A percentile compares a stretch with the other conserved stretches of the same genome.
phyloP scores from a whole-genome alignment of 2,888 invertebrate species.

The Syrphus vitripennis region DNA sequence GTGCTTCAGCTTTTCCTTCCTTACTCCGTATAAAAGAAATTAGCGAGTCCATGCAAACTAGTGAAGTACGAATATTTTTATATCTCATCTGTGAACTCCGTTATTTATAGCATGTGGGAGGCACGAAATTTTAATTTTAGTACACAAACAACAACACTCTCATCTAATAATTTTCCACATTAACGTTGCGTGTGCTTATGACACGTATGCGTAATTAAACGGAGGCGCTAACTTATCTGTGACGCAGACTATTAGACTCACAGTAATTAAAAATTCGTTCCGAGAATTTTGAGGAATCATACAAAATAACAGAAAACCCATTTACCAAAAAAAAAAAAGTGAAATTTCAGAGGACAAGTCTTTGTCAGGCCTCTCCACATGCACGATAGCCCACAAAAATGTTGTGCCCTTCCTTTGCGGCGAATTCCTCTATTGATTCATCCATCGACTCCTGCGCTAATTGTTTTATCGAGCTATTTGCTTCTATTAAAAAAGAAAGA shows the following conservation, averaged over 20 bases:
- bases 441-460: slow-evolving; percentile 71
- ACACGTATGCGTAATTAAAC: slow-evolving; percentile 60
- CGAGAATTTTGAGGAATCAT: slow-evolving; percentile 1
- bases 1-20: background rate
- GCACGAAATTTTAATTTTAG: background rate
- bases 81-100: background rate
- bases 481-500: slow-evolving; percentile 66
- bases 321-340: background rate
- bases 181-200: slow-evolving; percentile 54
- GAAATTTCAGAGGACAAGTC: background rate
- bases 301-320: background rate
- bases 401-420: slow-evolving; percentile 72
- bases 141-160: slow-evolving; percentile 5
- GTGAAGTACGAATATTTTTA: background rate
- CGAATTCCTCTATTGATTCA: slow-evolving; percentile 69
- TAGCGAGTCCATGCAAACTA: background rate
- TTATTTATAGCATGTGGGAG: background rate
- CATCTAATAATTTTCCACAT: slow-evolving; percentile 40
- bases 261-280: slow-evolving; percentile 56
- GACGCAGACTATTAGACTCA: slow-evolving; percentile 57
- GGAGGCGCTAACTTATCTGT: slow-evolving; percentile 63
- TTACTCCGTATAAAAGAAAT: background rate
- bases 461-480: slow-evolving; percentile 73
- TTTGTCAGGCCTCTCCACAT: background rate
- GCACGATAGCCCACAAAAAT: slow-evolving; percentile 38